Conservation (phyloP, 1,140 invertebrate species). For the Trinorchestia longiramus region DNA sequence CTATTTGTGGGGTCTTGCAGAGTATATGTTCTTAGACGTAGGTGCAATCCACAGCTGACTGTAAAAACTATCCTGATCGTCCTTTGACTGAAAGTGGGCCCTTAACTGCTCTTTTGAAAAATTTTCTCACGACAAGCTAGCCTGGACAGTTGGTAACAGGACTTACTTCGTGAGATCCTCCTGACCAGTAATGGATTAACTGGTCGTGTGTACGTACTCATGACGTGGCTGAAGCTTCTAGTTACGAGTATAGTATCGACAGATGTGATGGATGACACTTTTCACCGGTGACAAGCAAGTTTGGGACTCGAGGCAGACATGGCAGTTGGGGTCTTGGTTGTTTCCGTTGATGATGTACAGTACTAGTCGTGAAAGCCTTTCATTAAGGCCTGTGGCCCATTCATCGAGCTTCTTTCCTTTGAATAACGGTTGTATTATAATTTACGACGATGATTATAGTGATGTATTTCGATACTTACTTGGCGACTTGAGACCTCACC, state of each 20-base stretch:
- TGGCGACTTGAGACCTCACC: not conserved
- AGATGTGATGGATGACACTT: not conserved
- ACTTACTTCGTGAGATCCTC: not conserved
- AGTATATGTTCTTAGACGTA: too few relatives aligned
- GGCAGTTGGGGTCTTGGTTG: not conserved
- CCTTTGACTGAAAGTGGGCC: too few relatives aligned
- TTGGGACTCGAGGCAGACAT: not conserved
- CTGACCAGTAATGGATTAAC: not conserved
- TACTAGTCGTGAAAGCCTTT: not conserved
- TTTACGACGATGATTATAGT: not conserved
- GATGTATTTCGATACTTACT: conserved; percentile 13
- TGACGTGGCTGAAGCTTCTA: not conserved
- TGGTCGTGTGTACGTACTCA: not conserved
- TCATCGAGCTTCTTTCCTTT: not conserved
- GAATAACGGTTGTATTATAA: not conserved
- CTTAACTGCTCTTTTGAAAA: not conserved
- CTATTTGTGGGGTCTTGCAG: not conserved
- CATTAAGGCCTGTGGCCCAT: not conserved
- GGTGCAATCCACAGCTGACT: too few relatives aligned
- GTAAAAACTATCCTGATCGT: too few relatives aligned
- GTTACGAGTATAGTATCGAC: not conserved
- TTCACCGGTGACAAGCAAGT: not conserved
- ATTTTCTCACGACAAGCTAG: not conserved
- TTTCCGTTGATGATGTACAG: not conserved
- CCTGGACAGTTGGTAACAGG: not conserved